Evolutionary conservation across 2,113 vertebrate genomes (phyloP), one percentile per base, ranked within the genome.

Genomic region (Orthonyx spaldingii): DNA sequence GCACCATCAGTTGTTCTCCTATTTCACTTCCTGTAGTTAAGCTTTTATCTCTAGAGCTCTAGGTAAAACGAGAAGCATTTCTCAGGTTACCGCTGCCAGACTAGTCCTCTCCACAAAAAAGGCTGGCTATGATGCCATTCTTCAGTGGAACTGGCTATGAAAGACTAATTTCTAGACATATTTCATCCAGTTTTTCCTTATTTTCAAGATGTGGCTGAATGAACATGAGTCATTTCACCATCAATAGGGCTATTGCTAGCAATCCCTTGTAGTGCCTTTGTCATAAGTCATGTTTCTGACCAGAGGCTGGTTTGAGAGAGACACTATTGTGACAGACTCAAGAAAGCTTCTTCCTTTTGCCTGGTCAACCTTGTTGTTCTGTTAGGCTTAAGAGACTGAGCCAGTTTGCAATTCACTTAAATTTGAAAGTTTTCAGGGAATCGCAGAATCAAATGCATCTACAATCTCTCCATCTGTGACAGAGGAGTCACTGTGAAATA

Each of bases 1-100:
- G 56, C 64, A 81, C 1, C 26, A 59, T 6, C 26, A 33, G 32
- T 44, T 1, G 0, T 19, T 63, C 85, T 69, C 69, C 4, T 56
- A n/a, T 42, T 95, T 89, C 61, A 75, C 52, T 72, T 91, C 65
- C 70, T 89, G 80, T 55, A 90, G 80, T 78, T 92, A 77, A 91
- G 69, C 30, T 55, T 42, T 24, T 59, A 49, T 53, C 53, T 89
- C 50, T 30, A 65, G 41, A 80, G 50, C 30, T 59, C 46, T 4
- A 16, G 35, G 91, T 77, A 93, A 96, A 76, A 82, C 0, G 7
- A 96, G 91, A 94, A 87, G 78, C 3, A 1, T 61, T 91, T 84
- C 89, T 93, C 39, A 72, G 37, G 50, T 93, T 83, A 90, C 82
- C 91, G 63, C 59, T 87, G 63, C 30, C 63, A 82, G 26, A 35